Evolutionary conservation across 2,797 vertebrate genomes (phyloP).

Genomic region (Gymnodraco acuticeps): DNA sequence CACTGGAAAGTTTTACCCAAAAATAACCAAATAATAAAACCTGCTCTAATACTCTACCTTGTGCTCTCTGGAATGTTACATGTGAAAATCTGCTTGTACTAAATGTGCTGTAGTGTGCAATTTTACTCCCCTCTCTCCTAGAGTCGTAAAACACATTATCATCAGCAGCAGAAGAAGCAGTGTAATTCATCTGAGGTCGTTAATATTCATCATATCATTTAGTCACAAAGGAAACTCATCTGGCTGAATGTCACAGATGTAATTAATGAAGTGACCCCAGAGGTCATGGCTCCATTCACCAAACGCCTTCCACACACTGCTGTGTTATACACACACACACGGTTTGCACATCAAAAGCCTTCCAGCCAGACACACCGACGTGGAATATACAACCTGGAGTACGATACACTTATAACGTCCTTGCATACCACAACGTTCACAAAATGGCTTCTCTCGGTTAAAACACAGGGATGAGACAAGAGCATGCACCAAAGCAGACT

Average conservation of each 20-base stretch:
- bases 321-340: conserved; percentile 65
- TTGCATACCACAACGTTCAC: conserved; percentile 67
- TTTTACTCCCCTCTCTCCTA: conserved; percentile 76
- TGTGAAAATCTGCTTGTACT: conserved; percentile 75
- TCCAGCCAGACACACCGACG: conserved; percentile 48
- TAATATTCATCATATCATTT: conserved; percentile 91
- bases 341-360: conserved; percentile 66
- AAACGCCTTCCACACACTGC: conserved; percentile 80
- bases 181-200: conserved; percentile 86
- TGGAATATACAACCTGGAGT: conserved; percentile 59
- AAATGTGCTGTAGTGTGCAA: conserved; percentile 83
- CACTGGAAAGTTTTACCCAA: conserved; percentile 39
- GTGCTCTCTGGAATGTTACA: conserved; percentile 73
- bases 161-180: conserved; percentile 82
- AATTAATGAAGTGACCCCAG: conserved; percentile 89
- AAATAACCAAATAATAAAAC: conserved; percentile 64
- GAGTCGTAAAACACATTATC: conserved; percentile 86
- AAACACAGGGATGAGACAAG: conserved; percentile 77
- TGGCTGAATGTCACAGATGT: conserved; percentile 91
- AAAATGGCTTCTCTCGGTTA: conserved; percentile 72
- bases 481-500: conserved; percentile 87
- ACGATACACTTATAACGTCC: conserved; percentile 53
- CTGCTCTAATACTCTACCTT: conserved; percentile 44
- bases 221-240: conserved; percentile 91
- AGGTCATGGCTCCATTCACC: conserved; percentile 85